These are phyloP conservation scores for Erebia aethiops DNA, from an alignment of 2,888 invertebrate species.

Conservation along the genomic window DNA sequence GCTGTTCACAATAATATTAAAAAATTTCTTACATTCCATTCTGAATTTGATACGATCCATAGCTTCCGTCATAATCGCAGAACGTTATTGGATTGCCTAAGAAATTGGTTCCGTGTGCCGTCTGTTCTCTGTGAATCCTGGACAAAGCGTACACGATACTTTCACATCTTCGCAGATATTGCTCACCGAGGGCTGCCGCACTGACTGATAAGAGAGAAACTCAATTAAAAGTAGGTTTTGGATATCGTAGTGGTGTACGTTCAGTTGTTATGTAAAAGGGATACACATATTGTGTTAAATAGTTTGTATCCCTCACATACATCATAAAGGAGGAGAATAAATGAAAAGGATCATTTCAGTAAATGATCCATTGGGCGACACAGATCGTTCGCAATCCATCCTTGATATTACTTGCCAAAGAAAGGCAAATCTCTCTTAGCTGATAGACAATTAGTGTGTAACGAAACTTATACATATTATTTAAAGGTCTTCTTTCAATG, in stretches of 20 bases:
- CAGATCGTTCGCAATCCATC: too few species aligned
- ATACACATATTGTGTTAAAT: too few species aligned
- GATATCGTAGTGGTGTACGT: not conserved
- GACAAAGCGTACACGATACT: constrained; percentile 82
- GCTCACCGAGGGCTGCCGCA: constrained; percentile 68
- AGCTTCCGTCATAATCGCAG: constrained; percentile 87
- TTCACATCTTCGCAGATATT: constrained; percentile 87
- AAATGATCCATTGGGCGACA: too few species aligned
- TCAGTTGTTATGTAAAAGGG: too few species aligned
- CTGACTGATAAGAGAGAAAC: constrained; percentile 42
- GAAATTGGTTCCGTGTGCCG: constrained; percentile 83
- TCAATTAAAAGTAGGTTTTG: not conserved
- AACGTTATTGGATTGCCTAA: constrained; percentile 76
- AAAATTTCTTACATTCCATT: constrained; percentile 80
- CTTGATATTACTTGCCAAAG: too few species aligned
- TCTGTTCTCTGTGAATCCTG: constrained; percentile 78
- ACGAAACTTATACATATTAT: constrained; percentile 22
- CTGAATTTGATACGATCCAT: constrained; percentile 79
- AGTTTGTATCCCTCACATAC: too few species aligned
- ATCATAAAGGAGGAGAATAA: too few species aligned
- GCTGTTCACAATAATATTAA: not conserved
- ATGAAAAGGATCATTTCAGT: not conserved
- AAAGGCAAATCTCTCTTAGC: not conserved
- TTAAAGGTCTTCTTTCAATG: constrained; percentile 40
- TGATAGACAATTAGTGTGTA: constrained; percentile 27